These are phyloP conservation scores for Scalopus aquaticus DNA, from an alignment of 2,113 vertebrate genomes.

Conservation along the genomic window DNA sequence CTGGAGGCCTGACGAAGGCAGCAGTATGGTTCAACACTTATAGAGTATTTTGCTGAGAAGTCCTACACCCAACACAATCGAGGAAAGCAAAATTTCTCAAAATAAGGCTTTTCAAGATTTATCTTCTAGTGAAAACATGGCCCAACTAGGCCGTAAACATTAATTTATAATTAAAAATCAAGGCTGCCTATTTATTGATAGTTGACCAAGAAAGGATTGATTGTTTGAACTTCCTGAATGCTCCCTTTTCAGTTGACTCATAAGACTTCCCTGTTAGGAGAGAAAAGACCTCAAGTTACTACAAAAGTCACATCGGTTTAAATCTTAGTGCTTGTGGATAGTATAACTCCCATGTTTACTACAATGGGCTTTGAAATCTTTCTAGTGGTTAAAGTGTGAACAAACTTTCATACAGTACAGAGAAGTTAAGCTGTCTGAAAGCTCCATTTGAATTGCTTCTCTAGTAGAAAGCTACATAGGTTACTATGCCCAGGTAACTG, in stretches of 20 bases:
- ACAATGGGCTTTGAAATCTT: background rate
- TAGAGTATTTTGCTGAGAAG: background rate
- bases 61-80: background rate
- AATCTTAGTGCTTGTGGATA: background rate
- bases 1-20: background rate
- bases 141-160: background rate
- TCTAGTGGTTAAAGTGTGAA: background rate
- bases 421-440: slow-evolving; percentile 46
- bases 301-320: background rate
- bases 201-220: background rate
- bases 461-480: slow-evolving; percentile 5
- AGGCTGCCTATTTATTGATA: background rate
- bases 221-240: background rate
- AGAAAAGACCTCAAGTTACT: background rate
- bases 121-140: background rate
- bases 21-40: background rate
- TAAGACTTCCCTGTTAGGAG: background rate
- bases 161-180: background rate
- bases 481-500: slow-evolving; percentile 29
- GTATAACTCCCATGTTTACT: background rate
- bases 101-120: slow-evolving; percentile 22
- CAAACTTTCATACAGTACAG: background rate
- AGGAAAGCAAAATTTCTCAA: slow-evolving; percentile 3
- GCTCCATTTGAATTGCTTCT: slow-evolving; percentile 12
- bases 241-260: background rate